Base-by-base conservation (phyloP, 2,113 vertebrate genomes). In the Podiceps cristatus region DNA sequence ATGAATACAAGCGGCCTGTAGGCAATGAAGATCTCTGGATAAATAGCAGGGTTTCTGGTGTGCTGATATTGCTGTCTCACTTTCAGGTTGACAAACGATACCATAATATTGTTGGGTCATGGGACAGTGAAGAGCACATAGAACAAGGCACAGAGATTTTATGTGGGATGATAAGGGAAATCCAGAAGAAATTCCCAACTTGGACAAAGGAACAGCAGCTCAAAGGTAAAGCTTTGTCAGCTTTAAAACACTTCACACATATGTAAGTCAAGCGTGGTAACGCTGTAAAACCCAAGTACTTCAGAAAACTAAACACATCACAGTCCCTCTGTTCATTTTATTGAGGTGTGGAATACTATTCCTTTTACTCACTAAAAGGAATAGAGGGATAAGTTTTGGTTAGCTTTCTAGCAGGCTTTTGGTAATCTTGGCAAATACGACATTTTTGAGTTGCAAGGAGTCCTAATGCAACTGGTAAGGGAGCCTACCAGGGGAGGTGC, bases 121-220 rank as follows among this genome's bases (percentile, higher is more conserved):
- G 96, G 97, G 74, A 98, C 95, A 98, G 96, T 28, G 91, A 97
- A 81, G 81, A 97, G 23, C 96, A 98, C 44, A 9, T 97, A 49
- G 72, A 5, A 19, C 95, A 98, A 88, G 92, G 66, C 35, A 96
- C 95, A 13, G 52, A 86, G 50, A 98, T 98, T 80, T 96, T 98
- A 15, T 56, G 50, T 3, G 23, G 20, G 8, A 95, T 52, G 22
- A 92, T 96, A 86, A 75, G 75, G 2, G 18, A 14, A 6, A 93
- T 98, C 29, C 42, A 93, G 78, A 89, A 64, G 11, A 97, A 97
- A 93, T 98, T 97, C 84, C 97, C 95, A 23, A 42, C 3, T 2
- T 98, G 97, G 98, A 94, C 97, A 37, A 94, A 94, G 37, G 98
- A 98, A 59, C 96, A 98, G 29, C 97, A 97, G 42, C 93, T 98